phyloP scores from a whole-genome alignment of 2,113 vertebrate species.

The cattle (Bos taurus) region DNA sequence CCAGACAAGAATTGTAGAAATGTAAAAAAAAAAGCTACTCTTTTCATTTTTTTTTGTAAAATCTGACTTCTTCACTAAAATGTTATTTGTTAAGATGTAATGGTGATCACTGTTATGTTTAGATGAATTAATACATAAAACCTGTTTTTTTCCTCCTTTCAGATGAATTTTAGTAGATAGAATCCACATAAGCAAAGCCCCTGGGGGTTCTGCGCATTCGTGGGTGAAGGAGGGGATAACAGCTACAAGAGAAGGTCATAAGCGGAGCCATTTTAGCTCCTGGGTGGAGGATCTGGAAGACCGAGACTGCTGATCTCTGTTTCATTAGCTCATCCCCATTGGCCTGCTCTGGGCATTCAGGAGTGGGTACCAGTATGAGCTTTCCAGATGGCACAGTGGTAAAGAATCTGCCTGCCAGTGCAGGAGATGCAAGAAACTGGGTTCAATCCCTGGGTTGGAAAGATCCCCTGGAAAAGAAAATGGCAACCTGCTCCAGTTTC shows the following conservation, averaged over 20 bases:
- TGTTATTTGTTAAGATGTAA: neutral
- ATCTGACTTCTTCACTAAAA: neutral
- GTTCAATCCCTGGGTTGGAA: neutral
- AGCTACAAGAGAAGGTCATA: neutral
- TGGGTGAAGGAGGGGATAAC: neutral
- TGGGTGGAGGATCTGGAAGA: neutral
- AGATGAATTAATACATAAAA: neutral
- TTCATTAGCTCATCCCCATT: neutral
- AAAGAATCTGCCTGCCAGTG: neutral
- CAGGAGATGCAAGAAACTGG: neutral
- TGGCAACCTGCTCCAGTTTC: neutral
- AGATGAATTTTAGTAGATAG: neutral
- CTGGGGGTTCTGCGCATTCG: accelerated
- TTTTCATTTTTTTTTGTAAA: neutral
- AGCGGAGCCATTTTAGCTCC: neutral
- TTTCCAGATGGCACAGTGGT: neutral
- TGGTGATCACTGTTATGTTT: neutral
- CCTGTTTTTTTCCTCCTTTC: neutral
- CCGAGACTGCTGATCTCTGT: neutral
- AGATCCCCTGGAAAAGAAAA: neutral
- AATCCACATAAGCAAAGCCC: neutral
- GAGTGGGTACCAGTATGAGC: neutral
- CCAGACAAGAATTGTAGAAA: neutral
- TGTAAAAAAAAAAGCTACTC: neutral
- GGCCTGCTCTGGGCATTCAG: neutral